Evolutionary conservation across 2,113 vertebrate species (phyloP).

Genomic region (Pristiophorus japonicus): DNA sequence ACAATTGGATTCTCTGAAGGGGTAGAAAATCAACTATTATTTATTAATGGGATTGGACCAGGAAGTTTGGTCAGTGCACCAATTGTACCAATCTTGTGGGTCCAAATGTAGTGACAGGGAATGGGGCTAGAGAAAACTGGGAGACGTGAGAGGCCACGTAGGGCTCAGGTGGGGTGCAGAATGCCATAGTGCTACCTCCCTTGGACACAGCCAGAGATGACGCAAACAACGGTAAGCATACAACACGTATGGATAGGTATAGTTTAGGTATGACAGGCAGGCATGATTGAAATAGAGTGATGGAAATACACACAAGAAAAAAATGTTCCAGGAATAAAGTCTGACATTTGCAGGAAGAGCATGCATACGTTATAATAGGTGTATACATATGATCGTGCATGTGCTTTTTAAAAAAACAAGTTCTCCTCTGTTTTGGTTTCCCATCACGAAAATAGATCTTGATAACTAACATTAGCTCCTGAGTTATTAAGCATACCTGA

Average conservation of each 20-base stretch:
- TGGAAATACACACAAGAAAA: not conserved
- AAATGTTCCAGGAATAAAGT: not conserved
- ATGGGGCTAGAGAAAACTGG: not conserved
- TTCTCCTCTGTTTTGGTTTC: not conserved
- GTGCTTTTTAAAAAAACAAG: not conserved
- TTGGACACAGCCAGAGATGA: not conserved
- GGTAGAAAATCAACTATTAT: too few relatives aligned
- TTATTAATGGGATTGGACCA: too few relatives aligned
- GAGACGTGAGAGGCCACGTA: not conserved
- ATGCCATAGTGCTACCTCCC: not conserved
- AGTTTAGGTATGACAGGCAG: too few relatives aligned
- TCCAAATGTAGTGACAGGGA: too few relatives aligned
- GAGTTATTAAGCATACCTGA: not conserved
- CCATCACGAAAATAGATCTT: not conserved
- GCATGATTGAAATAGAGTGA: not conserved
- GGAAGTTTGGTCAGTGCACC: too few relatives aligned
- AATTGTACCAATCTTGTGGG: too few relatives aligned
- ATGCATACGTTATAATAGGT: not conserved
- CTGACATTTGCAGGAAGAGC: not conserved
- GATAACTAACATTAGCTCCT: not conserved
- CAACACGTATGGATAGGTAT: not conserved
- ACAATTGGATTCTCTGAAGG: too few relatives aligned
- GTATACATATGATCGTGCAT: not conserved
- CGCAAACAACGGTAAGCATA: not conserved
- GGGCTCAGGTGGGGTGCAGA: not conserved